Base-by-base conservation (phyloP, 2,113 vertebrate species). In the Callopanchax toddi region DNA sequence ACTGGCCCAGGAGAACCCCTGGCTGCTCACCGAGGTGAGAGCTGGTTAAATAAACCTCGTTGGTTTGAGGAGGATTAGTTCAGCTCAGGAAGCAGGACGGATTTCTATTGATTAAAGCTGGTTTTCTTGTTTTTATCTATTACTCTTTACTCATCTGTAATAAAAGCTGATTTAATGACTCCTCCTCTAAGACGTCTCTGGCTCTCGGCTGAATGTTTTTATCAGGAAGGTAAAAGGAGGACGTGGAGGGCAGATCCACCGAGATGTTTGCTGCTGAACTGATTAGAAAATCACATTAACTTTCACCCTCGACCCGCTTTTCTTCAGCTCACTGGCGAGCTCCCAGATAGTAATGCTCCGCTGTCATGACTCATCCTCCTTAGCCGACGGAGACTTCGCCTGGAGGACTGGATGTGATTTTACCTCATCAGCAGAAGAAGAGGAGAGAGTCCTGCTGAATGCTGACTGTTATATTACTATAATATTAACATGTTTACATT, bases 11-110 rank as follows among this genome's bases (percentile, higher is more conserved):
- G 95, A 99, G 23, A 95, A 99, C 49, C 95, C 95, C 0, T 99
- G 97, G 97, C 93, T 99, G 1, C 91, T 96, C 46, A 96, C 89
- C 2, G 93, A 99, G 94, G 97, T 99, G 71, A 92, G 92, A 36
- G 32, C 12, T 60, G 46, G 23, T 34, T 34, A 37, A 26, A 12
- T 12, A 32, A 32, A 32, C 29, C 29, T 6, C 10, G 5, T 32
- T 32, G 29, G 29, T 6, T 32, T 32, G 42, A 60, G 60, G 73
- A 26, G 77, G 2, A 62, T 82, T 67, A 59, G 49, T 21, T 32
- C 29, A 4, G 29, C 54, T 53, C 11, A 13, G 12, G 11, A 9
- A 55, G 51, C 50, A 20, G 70, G 55, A 36, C 39, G 48, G 60
- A 37, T 37, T 32, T 32, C 29, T 32, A 32, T 32, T 32, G n/a